Base-by-base conservation (phyloP, 1,140 invertebrate genomes). In the Drosophila obscura region DNA sequence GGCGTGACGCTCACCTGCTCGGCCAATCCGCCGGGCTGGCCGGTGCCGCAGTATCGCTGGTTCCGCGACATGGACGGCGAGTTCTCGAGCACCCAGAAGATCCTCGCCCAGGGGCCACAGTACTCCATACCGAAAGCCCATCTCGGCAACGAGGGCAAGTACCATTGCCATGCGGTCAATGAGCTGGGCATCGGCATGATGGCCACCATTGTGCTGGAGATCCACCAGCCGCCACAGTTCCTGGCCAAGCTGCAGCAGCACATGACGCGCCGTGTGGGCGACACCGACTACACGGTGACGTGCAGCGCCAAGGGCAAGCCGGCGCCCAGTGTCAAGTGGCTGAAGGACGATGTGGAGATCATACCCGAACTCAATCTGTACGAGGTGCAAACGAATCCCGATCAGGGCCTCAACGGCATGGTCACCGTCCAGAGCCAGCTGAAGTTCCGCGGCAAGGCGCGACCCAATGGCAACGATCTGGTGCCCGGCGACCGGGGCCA, bases 261-360 rank as follows among this genome's bases (percentile, higher is more conserved):
- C 69, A 94, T 96, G 77, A 96, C 96, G 0, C 94, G 95, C 66
- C 94, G 95, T 67, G 95, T 96, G n/a, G 96, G 96, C 8, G 96
- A 97, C 69, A 94, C 94, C 0, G 95, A 96, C 62, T 97, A 96
- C 84, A 94, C 95, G 16, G 94, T 97, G 1, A 95, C 95, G 0
- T 98, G 97, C 84, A 95, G 95, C 61, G 97, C 97, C 28, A 94
- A 96, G 79, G 97, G 96, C 1, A 98, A 98, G 91, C 97, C 97
- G 0, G 94, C 95, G 43, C 97, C 97, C 0, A 94, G 92, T 15
- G 95, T 98, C 1, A 94, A 94, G 59, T 98, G 97, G 97, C 92
- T 96, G 24, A 98, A 98, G 90, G 96, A 98, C 91, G 96, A 95
- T 19, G 93, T 94, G 9, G 96, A 97, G 91, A 93, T 96, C 2